A percentile compares a stretch with the other conserved stretches of the same genome.
phyloP scores from a whole-genome alignment of 1,140 invertebrate species.

The Penaeus japonicus region DNA sequence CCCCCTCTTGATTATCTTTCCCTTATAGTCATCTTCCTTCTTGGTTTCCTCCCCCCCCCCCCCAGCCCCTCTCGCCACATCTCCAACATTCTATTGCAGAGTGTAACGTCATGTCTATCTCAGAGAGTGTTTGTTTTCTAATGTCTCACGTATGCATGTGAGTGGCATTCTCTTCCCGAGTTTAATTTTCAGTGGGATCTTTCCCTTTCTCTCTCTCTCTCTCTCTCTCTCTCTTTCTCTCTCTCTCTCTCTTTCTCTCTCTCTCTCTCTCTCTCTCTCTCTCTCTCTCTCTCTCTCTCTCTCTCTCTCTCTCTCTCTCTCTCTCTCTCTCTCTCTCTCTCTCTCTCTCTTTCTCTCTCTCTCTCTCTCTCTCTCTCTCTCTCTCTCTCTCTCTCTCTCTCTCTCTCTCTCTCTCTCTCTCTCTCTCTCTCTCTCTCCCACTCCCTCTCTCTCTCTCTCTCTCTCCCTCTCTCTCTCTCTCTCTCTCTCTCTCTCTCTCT shows the following conservation, averaged over 20 bases:
- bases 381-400: not conserved
- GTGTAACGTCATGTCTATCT: not conserved
- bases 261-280: not conserved
- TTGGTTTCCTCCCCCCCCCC: not conserved
- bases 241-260: not conserved
- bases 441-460: not conserved
- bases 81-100: not conserved
- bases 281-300: not conserved
- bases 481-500: not conserved
- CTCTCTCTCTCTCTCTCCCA: not conserved
- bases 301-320: not conserved
- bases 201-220: not conserved
- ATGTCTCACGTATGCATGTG: not conserved
- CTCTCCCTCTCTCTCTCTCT: not conserved
- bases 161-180: not conserved
- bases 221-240: not conserved
- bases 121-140: not conserved
- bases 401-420: constrained; percentile 2
- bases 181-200: not conserved
- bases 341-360: not conserved
- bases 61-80: not conserved
- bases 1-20: not conserved
- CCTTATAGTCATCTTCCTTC: not conserved
- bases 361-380: not conserved
- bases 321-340: not conserved